Percentiles rank a stretch among this genome's conserved stretches.
Evolutionary conservation across 2,113 vertebrate genomes (phyloP).

Genomic region (Chloebia gouldiae): DNA sequence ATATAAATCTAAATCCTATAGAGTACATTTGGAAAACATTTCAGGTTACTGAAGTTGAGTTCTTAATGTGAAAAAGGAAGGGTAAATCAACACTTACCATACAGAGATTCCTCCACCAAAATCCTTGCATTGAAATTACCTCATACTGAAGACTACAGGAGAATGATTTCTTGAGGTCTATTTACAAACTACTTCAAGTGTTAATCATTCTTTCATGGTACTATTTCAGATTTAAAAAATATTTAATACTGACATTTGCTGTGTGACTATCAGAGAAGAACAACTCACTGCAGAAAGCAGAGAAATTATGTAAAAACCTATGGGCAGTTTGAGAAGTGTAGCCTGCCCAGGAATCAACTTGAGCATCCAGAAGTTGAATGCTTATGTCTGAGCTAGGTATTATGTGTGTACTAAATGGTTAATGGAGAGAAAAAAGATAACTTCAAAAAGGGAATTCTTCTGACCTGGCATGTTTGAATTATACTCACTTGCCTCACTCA

Average conservation of each 20-base stretch:
- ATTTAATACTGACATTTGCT: background rate
- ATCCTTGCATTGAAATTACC: background rate
- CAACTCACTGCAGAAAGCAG: background rate
- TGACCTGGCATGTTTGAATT: background rate
- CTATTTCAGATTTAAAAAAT: background rate
- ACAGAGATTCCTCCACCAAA: background rate
- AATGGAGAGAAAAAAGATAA: background rate
- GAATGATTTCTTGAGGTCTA: background rate
- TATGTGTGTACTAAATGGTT: background rate
- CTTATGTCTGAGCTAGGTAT: background rate
- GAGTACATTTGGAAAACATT: background rate
- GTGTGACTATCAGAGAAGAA: background rate
- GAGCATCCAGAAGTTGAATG: background rate
- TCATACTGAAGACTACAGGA: background rate
- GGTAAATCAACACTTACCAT: background rate
- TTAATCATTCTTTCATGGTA: background rate
- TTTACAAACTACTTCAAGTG: background rate
- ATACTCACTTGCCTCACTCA: background rate
- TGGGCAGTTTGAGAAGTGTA: background rate
- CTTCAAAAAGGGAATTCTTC: background rate
- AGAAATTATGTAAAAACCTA: background rate
- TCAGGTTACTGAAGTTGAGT: background rate
- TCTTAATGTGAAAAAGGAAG: background rate
- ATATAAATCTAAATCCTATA: background rate
- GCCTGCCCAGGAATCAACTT: background rate